These are phyloP conservation scores for Araneus ventricosus DNA, from an alignment of 1,140 invertebrate genomes.

Conservation along the genomic window DNA sequence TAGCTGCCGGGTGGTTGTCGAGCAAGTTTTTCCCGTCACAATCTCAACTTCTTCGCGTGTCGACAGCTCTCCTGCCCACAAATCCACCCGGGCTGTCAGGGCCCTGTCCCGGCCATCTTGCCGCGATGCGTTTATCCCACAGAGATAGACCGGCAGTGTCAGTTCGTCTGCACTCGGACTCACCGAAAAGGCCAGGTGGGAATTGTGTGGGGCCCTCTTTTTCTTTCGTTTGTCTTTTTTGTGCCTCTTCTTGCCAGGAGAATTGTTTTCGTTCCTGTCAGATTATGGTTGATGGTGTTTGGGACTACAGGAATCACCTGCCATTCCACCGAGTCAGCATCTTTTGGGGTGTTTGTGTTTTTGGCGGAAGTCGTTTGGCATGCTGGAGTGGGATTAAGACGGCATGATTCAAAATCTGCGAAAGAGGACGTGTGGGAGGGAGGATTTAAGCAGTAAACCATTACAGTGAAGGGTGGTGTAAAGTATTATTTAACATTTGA, in stretches of 20 bases:
- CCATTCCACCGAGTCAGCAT: neutral
- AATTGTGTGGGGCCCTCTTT: neutral
- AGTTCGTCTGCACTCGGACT: neutral
- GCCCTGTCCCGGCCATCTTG: neutral
- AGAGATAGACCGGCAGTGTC: neutral
- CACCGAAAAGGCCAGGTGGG: neutral
- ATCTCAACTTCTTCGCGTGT: neutral
- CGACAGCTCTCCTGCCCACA: neutral
- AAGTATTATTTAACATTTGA: too few relatives aligned
- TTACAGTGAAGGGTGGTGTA: too few relatives aligned
- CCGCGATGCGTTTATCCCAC: neutral
- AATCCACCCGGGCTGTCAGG: neutral
- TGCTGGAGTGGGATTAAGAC: neutral
- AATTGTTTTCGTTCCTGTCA: conserved; percentile 20
- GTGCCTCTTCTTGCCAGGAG: neutral
- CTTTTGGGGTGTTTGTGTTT: neutral
- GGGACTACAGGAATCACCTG: neutral
- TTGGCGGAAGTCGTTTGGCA: too few relatives aligned
- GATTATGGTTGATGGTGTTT: conserved; percentile 25
- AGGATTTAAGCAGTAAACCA: too few relatives aligned
- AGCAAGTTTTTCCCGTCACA: neutral
- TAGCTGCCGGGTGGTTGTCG: neutral
- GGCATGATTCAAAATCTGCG: too few relatives aligned
- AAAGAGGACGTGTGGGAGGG: too few relatives aligned
- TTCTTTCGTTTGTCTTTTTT: neutral